These are phyloP conservation scores for Eira barbara DNA, from an alignment of 2,113 vertebrate species.

Conservation along the genomic window DNA sequence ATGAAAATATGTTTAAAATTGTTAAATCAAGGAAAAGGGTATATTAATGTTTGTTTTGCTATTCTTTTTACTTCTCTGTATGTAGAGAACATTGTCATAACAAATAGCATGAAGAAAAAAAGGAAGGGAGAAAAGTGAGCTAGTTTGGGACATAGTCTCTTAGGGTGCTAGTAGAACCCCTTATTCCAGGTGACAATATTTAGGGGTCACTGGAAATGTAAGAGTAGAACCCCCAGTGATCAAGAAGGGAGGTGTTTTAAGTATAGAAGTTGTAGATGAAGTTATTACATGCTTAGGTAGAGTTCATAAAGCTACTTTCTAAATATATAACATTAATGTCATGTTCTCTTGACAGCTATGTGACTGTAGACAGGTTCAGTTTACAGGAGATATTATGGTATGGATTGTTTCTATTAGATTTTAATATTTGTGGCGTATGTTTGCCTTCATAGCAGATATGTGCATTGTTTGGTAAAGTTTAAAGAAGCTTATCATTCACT, in stretches of 20 bases:
- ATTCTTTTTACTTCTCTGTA: not conserved
- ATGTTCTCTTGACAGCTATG: not conserved
- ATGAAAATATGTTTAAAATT: not conserved
- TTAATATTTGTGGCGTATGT: not conserved
- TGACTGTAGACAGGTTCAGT: not conserved
- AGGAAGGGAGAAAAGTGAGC: not conserved
- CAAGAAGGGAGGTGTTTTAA: not conserved
- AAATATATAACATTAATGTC: not conserved
- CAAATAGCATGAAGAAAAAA: not conserved
- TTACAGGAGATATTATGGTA: not conserved
- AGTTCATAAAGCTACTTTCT: not conserved
- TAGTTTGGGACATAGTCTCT: not conserved
- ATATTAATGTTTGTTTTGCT: not conserved
- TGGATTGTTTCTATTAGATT: not conserved
- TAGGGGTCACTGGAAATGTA: not conserved
- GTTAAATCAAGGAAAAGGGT: not conserved
- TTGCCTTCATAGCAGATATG: not conserved
- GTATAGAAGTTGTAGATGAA: not conserved
- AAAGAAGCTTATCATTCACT: not conserved
- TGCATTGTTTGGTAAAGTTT: not conserved
- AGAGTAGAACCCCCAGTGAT: accelerated
- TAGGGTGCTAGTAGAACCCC: accelerated
- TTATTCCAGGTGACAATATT: not conserved
- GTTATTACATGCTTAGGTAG: not conserved
- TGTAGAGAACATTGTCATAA: not conserved